phyloP scores from a whole-genome alignment of 2,113 vertebrate species.

The Eudyptes chrysolophus region DNA sequence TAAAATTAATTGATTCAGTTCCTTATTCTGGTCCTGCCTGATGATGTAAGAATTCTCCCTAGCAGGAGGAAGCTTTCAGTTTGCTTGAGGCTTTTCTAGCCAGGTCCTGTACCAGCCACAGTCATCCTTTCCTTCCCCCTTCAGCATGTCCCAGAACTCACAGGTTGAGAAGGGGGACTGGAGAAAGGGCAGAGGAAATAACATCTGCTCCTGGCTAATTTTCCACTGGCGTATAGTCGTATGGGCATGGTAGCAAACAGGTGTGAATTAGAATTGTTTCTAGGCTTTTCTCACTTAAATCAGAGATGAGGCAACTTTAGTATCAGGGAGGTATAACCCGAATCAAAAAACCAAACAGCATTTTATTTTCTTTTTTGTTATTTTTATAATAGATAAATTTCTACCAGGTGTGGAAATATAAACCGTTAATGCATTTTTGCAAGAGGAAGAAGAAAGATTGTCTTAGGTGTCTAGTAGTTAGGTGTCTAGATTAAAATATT shows the following conservation, averaged over 20 bases:
- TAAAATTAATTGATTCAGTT: neutral
- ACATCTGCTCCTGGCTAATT: neutral
- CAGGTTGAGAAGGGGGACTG: neutral
- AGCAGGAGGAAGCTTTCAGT: neutral
- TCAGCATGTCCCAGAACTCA: neutral
- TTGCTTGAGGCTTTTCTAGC: neutral
- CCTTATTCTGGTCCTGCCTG: neutral
- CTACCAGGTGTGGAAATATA: neutral
- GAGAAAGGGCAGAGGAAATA: neutral
- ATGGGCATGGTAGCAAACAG: neutral
- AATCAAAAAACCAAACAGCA: neutral
- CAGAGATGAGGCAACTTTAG: neutral
- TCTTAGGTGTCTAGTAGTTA: neutral
- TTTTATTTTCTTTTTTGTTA: neutral
- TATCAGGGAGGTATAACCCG: neutral
- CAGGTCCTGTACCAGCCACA: neutral
- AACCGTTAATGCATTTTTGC: neutral
- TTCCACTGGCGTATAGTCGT: neutral
- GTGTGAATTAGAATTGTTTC: neutral
- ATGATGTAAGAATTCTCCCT: neutral
- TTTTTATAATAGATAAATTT: neutral
- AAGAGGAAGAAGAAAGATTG: neutral
- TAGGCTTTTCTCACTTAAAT: neutral
- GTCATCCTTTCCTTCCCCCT: neutral
- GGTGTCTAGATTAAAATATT: neutral